These are phyloP conservation scores for Xenopus petersii DNA, from an alignment of 2,797 vertebrate species.

Conservation along the genomic window DNA sequence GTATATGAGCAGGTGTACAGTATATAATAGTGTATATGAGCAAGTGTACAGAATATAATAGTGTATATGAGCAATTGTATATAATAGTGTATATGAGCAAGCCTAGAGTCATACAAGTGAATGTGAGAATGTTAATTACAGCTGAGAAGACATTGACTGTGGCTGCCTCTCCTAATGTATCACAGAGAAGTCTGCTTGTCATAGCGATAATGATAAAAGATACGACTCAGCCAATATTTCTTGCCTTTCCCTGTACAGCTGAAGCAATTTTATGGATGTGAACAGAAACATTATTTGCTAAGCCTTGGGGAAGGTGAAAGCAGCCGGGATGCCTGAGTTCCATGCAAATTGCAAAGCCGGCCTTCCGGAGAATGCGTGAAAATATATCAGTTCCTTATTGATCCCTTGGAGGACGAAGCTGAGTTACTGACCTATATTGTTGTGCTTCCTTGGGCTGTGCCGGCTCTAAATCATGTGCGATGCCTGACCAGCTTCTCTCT, in stretches of 20 bases:
- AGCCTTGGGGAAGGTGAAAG: slow-evolving; percentile 49
- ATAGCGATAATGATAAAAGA: slow-evolving; percentile 60
- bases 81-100: slow-evolving; percentile 1
- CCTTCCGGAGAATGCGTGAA: slow-evolving; percentile 28
- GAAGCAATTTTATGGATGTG: slow-evolving; percentile 62
- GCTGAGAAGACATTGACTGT: slow-evolving; percentile 57
- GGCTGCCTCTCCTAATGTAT: slow-evolving; percentile 64
- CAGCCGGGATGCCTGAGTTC: slow-evolving; percentile 41
- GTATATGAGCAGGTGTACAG: no score
- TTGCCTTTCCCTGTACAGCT: slow-evolving; percentile 56
- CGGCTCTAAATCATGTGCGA: slow-evolving; percentile 35
- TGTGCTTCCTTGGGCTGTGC: slow-evolving; percentile 16
- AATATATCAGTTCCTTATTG: slow-evolving; percentile 49
- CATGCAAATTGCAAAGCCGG: slow-evolving; percentile 47
- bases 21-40: neutral
- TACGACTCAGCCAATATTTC: slow-evolving; percentile 60
- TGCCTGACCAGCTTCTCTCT: slow-evolving; percentile 28
- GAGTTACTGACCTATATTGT: slow-evolving; percentile 34
- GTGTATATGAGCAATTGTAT: slow-evolving; percentile 4
- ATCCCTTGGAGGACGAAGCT: slow-evolving; percentile 36
- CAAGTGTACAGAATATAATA: no score
- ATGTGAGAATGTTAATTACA: slow-evolving; percentile 52
- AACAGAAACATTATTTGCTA: slow-evolving; percentile 50
- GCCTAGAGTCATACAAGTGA: slow-evolving; percentile 32
- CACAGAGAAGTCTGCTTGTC: slow-evolving; percentile 62